Base-by-base conservation (phyloP, 2,113 vertebrate genomes). In the Merops nubicus region DNA sequence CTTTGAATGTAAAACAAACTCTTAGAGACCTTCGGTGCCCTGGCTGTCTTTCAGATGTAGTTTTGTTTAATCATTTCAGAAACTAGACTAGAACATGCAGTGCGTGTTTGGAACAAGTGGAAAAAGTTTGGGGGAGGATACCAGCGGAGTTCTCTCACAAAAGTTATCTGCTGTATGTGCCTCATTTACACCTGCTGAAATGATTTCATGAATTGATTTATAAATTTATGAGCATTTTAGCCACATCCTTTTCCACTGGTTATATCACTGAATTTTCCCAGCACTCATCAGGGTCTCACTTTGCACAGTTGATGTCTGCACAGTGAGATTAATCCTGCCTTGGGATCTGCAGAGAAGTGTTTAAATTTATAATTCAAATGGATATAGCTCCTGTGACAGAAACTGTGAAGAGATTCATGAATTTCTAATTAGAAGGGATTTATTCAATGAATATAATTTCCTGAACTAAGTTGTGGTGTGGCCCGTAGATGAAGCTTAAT, bases 341-440 rank as follows among this genome's bases (percentile, higher is more conserved):
- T 70, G 90, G 67, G 75, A 91, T 91, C 83, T 84, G 64, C 64
- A 85, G 68, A 68, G 42, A 25, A 67, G 15, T 75, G 76, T 76
- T 95, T 92, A 91, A 95, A 92, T 93, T 81, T 94, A 75, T 87
- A 50, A 91, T 95, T 94, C 48, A 89, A 64, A 83, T 72, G 28
- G 34, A 38, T 95, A 67, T 28, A 85, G 59, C 48, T 96, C 47
- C 47, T 87, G 33, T 94, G 77, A 80, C 70, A 84, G 80, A 81
- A 87, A 95, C 38, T 91, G 82, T 62, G 80, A 91, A 85, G 51
- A 90, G 16, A 5, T 91, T 91, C 26, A 72, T 87, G 69, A 92
- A 82, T 92, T 96, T 91, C 59, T 89, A 54, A 94, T 91, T 89
- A 62, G 38, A 74, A 59, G 10, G 54, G 31, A 63, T 94, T 91